A percentile compares a stretch with the other conserved stretches of the same genome.
phyloP scores from a whole-genome alignment of 1,140 invertebrate species.

The Ganaspis sp. region DNA sequence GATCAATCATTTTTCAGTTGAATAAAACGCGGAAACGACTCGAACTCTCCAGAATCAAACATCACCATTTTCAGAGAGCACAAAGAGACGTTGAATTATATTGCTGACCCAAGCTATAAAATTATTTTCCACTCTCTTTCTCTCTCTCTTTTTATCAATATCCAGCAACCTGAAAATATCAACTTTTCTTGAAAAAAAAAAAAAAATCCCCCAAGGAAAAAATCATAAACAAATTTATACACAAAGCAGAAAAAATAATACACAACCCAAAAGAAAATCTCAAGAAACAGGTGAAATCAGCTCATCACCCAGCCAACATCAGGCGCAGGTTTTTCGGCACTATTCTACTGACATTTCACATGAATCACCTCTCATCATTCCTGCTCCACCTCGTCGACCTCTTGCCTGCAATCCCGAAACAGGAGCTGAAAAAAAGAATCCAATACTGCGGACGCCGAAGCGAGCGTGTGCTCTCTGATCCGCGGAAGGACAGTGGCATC shows the following conservation, averaged over 20 bases:
- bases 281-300: background rate
- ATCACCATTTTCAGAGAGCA: background rate
- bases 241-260: no score
- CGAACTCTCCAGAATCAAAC: background rate
- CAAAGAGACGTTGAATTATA: conserved; percentile 4
- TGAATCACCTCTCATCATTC: conserved; percentile 22
- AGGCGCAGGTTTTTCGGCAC: background rate
- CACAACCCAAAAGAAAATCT: no score
- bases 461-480: background rate
- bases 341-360: conserved; percentile 20
- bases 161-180: background rate
- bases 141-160: conserved; percentile 13
- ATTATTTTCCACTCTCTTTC: conserved; percentile 10
- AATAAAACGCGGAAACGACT: background rate
- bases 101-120: conserved; percentile 13
- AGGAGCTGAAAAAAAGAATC: background rate
- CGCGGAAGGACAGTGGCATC: background rate
- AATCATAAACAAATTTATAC: background rate
- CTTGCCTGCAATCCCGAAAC: background rate
- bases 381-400: background rate
- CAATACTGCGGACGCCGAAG: background rate
- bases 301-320: background rate
- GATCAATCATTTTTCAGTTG: background rate
- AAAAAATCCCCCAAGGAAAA: background rate
- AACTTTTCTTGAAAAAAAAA: background rate